Conservation (phyloP, 2,888 invertebrate genomes). For the Eudemis profundana region DNA sequence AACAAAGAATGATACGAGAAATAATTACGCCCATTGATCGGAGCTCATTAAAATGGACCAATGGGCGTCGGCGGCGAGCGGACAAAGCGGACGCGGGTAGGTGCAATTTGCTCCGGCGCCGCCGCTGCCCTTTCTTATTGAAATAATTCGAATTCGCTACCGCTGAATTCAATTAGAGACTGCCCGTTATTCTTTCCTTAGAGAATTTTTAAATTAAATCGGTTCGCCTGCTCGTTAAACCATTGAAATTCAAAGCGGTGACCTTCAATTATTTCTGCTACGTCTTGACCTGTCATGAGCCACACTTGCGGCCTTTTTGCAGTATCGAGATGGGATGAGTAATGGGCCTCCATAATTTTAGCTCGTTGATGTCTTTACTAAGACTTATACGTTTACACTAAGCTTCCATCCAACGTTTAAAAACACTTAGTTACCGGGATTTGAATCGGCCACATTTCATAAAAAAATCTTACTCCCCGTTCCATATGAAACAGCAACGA, state of each 20-base stretch:
- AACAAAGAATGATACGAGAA: slow-evolving; percentile 80
- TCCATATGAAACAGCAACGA: no score
- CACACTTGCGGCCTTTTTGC: slow-evolving; percentile 54
- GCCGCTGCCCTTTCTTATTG: slow-evolving; percentile 74
- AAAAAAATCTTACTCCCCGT: no score
- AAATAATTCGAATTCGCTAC: slow-evolving; percentile 72
- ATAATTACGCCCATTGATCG: slow-evolving; percentile 84
- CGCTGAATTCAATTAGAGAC: slow-evolving; percentile 74
- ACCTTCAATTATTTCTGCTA: slow-evolving; percentile 25
- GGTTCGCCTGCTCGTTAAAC: slow-evolving; percentile 31
- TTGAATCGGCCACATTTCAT: no score
- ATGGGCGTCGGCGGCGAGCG: slow-evolving; percentile 63
- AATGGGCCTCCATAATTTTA: no score
- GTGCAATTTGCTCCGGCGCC: slow-evolving; percentile 79
- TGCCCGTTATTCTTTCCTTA: slow-evolving; percentile 51
- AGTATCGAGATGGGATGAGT: not conserved
- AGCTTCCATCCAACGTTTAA: no score
- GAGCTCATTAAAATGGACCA: slow-evolving; percentile 80
- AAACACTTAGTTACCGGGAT: no score
- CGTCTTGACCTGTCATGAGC: slow-evolving; percentile 13
- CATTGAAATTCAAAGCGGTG: slow-evolving; percentile 36
- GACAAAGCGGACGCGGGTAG: slow-evolving; percentile 69
- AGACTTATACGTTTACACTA: no score
- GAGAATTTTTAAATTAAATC: slow-evolving; percentile 44
- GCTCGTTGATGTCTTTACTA: no score